Conservation (phyloP, 1,140 invertebrate species). For the Pseudomyrmex cubaensis region DNA sequence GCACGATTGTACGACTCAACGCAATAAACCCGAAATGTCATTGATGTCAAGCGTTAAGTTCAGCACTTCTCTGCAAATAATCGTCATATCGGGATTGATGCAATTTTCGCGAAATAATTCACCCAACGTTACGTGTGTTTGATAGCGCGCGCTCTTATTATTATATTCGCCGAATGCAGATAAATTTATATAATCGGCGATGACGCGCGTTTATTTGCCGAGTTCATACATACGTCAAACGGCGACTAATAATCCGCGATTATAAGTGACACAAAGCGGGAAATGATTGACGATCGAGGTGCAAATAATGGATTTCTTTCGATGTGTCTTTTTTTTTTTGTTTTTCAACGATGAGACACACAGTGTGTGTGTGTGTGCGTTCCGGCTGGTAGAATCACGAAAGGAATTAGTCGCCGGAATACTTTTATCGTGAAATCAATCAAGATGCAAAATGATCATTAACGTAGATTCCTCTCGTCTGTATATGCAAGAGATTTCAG, state of each 20-base stretch:
- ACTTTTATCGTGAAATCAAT: not conserved
- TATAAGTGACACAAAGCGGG: not conserved
- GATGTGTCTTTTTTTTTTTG: not conserved
- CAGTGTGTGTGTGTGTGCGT: too few relatives aligned
- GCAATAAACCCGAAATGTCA: too few relatives aligned
- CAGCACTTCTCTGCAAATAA: too few relatives aligned
- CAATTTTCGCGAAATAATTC: slow-evolving; percentile 11
- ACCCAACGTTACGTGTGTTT: not conserved
- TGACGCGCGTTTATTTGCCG: slow-evolving; percentile 11
- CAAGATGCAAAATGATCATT: not conserved
- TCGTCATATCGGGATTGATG: too few relatives aligned
- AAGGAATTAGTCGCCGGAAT: not conserved
- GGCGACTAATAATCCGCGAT: slow-evolving; percentile 19
- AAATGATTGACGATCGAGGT: slow-evolving; percentile 44
- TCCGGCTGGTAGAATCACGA: not conserved
- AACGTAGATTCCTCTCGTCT: not conserved
- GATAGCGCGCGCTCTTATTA: slow-evolving; percentile 5
- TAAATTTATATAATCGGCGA: slow-evolving; percentile 27
- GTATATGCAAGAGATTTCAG: not conserved
- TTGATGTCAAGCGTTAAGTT: not conserved
- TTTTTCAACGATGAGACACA: too few relatives aligned
- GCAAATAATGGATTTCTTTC: slow-evolving; percentile 6
- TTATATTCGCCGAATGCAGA: not conserved
- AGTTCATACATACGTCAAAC: slow-evolving; percentile 36
- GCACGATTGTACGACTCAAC: too few relatives aligned